Evolutionary conservation across 2,113 vertebrate species (phyloP).

Genomic region (Indicator indicator): DNA sequence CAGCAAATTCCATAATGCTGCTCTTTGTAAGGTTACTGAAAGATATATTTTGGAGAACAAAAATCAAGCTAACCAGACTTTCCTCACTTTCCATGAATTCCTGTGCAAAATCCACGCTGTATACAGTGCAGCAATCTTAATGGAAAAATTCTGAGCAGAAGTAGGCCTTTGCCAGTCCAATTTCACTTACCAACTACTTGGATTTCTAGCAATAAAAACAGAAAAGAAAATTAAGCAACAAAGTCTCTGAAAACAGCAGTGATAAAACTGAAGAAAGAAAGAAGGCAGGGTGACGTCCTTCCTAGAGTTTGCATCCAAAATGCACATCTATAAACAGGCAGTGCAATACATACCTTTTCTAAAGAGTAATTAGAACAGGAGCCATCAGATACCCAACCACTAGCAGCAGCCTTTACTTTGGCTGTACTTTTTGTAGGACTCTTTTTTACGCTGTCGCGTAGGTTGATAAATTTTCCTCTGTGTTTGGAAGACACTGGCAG

Average conservation of each 20-base stretch:
- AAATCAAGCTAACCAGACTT: not conserved
- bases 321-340: accelerated
- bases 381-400: constrained; percentile 73
- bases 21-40: not conserved
- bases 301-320: not conserved
- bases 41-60: not conserved
- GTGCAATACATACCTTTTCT: constrained; percentile 75
- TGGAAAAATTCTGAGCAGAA: not conserved
- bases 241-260: not conserved
- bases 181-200: not conserved
- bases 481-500: constrained; percentile 73
- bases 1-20: not conserved
- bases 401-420: constrained; percentile 74
- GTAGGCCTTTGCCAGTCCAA: not conserved
- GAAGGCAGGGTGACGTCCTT: accelerated
- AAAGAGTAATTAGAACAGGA: constrained; percentile 73
- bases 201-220: not conserved
- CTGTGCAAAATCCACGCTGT: not conserved
- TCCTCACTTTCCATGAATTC: not conserved
- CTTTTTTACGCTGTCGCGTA: constrained; percentile 88
- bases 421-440: constrained; percentile 86
- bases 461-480: constrained; percentile 82
- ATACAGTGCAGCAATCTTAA: not conserved
- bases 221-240: not conserved
- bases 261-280: not conserved